phyloP scores from a whole-genome alignment of 2,797 vertebrate genomes.

The Euthynnus affinis region DNA sequence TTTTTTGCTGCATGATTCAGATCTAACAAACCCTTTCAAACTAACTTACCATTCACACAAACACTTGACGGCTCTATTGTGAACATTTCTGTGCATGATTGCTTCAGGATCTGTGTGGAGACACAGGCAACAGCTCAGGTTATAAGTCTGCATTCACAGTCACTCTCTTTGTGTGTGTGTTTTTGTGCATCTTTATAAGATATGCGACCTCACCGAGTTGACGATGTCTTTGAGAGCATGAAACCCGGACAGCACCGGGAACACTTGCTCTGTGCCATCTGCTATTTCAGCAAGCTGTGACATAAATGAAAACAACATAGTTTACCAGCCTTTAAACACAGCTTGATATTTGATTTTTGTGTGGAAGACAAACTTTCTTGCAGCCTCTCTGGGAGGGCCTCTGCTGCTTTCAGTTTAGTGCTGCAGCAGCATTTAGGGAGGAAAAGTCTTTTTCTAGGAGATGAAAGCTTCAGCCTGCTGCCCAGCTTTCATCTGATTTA shows the following conservation, averaged over 20 bases:
- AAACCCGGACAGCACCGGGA: constrained; percentile 95
- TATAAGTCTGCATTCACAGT: neutral
- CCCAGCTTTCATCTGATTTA: constrained; percentile 69
- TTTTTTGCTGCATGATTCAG: neutral
- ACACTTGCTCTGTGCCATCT: constrained; percentile 93
- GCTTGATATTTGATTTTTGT: neutral
- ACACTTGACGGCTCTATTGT: constrained; percentile 91
- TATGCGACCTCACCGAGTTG: constrained; percentile 90
- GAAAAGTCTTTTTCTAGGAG: constrained; percentile 33
- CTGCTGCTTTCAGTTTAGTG: constrained; percentile 1
- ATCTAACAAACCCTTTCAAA: neutral
- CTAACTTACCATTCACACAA: constrained; percentile 93
- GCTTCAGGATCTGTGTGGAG: constrained; percentile 88
- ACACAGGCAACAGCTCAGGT: neutral
- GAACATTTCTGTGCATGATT: constrained; percentile 92
- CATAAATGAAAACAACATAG: neutral
- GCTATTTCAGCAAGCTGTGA: constrained; percentile 93
- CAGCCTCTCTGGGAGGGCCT: constrained; percentile 27
- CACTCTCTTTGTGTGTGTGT: too few relatives aligned
- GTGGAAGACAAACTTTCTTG: neutral
- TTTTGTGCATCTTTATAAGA: neutral
- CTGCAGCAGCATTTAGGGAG: constrained; percentile 23
- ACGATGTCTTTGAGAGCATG: constrained; percentile 95
- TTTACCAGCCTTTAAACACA: neutral
- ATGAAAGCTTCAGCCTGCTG: constrained; percentile 47